Evolutionary conservation across 2,888 invertebrate genomes (phyloP).

Genomic region (Drosophila peninsularis): DNA sequence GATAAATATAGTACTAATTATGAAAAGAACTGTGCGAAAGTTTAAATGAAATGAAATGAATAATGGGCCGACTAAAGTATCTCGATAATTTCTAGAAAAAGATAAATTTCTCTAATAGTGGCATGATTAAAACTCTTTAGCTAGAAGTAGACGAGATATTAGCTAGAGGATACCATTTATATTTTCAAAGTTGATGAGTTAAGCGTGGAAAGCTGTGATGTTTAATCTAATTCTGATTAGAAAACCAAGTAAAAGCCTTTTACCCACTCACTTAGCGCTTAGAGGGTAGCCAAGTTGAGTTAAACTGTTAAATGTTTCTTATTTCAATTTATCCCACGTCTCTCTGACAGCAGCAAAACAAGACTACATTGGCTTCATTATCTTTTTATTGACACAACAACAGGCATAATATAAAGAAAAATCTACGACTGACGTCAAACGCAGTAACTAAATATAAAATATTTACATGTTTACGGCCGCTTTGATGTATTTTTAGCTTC

Average conservation of each 20-base stretch:
- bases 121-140: neutral
- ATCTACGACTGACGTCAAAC: conserved; percentile 58
- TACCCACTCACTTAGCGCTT: neutral
- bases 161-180: neutral
- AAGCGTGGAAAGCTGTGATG: too few species aligned
- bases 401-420: conserved; percentile 10
- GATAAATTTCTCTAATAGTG: neutral
- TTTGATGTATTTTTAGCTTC: conserved; percentile 69
- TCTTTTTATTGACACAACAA: conserved; percentile 26
- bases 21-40: too few species aligned
- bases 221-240: neutral
- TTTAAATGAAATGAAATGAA: neutral
- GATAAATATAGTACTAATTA: neutral
- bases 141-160: conserved; percentile 1
- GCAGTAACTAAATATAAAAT: conserved; percentile 55
- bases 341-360: conserved; percentile 10
- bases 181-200: neutral
- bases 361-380: conserved; percentile 34
- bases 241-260: too few species aligned
- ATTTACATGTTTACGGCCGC: conserved; percentile 41
- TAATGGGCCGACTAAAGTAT: too few species aligned
- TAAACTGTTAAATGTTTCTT: conserved; percentile 20
- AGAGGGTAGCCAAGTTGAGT: conserved; percentile 10
- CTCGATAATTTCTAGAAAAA: too few species aligned
- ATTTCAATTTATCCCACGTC: conserved; percentile 32